These are phyloP conservation scores for Eufriesea mexicana DNA, from an alignment of 1,140 invertebrate genomes.

Conservation along the genomic window DNA sequence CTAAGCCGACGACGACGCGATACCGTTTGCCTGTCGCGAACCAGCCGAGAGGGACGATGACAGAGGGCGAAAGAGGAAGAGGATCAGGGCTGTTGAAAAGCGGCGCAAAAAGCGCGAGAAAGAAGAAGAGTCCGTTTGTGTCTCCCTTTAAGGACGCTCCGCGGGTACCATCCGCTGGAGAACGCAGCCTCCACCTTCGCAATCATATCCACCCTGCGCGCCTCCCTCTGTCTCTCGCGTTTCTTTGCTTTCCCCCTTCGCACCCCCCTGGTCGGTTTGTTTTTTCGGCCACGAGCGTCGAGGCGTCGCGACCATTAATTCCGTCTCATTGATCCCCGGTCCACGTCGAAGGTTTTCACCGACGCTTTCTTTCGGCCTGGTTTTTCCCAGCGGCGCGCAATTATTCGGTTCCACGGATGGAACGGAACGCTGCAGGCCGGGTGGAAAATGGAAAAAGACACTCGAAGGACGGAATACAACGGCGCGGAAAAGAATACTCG, in stretches of 20 bases:
- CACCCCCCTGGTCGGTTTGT: not conserved
- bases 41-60: not conserved
- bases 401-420: constrained; percentile 1
- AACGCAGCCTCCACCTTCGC: not conserved
- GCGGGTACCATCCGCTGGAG: not conserved
- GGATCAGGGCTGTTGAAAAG: constrained; percentile 26
- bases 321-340: constrained; percentile 17
- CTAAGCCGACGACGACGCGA: constrained; percentile 14
- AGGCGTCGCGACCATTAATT: constrained; percentile 14
- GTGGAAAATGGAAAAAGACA: not conserved
- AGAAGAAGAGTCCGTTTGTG: constrained; percentile 27
- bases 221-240: not conserved
- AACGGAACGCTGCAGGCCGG: not conserved
- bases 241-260: not conserved
- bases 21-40: not conserved
- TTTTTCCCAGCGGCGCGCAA: not conserved
- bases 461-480: not conserved
- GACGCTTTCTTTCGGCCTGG: not conserved
- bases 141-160: constrained; percentile 30
- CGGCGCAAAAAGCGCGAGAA: constrained; percentile 21
- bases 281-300: not conserved
- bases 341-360: not conserved
- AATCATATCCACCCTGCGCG: not conserved
- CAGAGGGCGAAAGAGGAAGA: no score
- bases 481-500: not conserved